A percentile compares a stretch with the other conserved stretches of the same genome.
Evolutionary conservation across 1,140 invertebrate species (phyloP).

Genomic region (Zelostemma sp.): DNA sequence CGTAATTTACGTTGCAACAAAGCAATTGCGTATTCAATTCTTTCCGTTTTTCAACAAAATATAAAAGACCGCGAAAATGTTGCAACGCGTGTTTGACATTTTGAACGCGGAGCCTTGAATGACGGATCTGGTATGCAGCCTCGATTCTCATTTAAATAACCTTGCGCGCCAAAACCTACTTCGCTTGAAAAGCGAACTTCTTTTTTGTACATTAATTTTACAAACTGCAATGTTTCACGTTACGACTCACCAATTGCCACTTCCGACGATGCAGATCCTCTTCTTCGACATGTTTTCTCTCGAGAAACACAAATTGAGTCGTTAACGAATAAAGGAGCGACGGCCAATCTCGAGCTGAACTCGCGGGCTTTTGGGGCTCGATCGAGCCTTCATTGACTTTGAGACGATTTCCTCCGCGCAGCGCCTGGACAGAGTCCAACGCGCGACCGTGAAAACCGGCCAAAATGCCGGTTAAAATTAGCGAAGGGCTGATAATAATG

Average conservation of each 20-base stretch:
- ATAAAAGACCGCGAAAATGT: too few relatives aligned
- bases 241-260: conserved; percentile 77
- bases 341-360: conserved; percentile 44
- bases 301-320: too few relatives aligned
- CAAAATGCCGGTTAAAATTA: conserved; percentile 62
- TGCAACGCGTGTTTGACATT: too few relatives aligned
- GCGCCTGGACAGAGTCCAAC: conserved; percentile 61
- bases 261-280: conserved; percentile 77
- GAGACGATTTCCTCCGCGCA: conserved; percentile 59
- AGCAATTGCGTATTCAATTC: too few relatives aligned
- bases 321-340: conserved; percentile 16
- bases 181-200: neutral
- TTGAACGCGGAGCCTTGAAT: too few relatives aligned
- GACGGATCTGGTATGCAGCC: too few relatives aligned
- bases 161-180: too few relatives aligned
- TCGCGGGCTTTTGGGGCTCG: conserved; percentile 54
- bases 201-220: neutral
- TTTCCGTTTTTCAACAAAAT: too few relatives aligned
- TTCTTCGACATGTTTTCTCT: conserved; percentile 60
- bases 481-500: conserved; percentile 52
- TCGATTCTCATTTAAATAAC: too few relatives aligned
- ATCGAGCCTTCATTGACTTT: conserved; percentile 61
- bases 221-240: neutral
- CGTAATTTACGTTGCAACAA: too few relatives aligned
- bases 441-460: conserved; percentile 43